phyloP scores from a whole-genome alignment of 1,140 invertebrate species.

The Pachyrhynchus sulphureomaculatus region DNA sequence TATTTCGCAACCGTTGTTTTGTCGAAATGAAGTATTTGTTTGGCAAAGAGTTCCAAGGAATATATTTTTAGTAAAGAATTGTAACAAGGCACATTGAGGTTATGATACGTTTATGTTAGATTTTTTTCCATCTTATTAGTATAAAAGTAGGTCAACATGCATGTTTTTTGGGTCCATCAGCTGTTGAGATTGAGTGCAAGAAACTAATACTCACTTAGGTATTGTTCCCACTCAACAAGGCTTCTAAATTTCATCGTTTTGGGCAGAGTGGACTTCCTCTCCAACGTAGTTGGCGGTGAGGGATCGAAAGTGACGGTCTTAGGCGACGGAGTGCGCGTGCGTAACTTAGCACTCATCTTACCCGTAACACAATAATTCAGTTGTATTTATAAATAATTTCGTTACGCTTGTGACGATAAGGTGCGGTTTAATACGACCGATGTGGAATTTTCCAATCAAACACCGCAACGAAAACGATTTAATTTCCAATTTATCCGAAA shows the following conservation, averaged over 20 bases:
- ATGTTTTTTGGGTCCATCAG: too few species aligned
- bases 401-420: not conserved
- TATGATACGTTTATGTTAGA: too few species aligned
- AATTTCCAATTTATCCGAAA: not conserved
- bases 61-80: too few species aligned
- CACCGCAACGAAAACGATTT: not conserved
- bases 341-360: conserved; percentile 44
- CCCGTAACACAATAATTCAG: conserved; percentile 3
- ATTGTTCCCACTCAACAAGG: conserved; percentile 47
- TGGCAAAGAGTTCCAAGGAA: too few species aligned
- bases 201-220: conserved; percentile 45
- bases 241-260: conserved; percentile 36
- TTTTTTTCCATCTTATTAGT: too few species aligned
- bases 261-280: conserved; percentile 14
- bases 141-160: too few species aligned
- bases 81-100: too few species aligned
- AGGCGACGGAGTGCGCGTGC: conserved; percentile 49
- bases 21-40: too few species aligned
- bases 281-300: conserved; percentile 42
- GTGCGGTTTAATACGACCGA: not conserved
- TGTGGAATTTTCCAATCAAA: not conserved
- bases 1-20: too few species aligned
- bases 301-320: conserved; percentile 51
- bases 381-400: conserved; percentile 20
- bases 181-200: too few species aligned